Evolutionary conservation across 1,140 invertebrate genomes (phyloP), one percentile per base, ranked within the genome.

Genomic region (Drosophila nannoptera): DNA sequence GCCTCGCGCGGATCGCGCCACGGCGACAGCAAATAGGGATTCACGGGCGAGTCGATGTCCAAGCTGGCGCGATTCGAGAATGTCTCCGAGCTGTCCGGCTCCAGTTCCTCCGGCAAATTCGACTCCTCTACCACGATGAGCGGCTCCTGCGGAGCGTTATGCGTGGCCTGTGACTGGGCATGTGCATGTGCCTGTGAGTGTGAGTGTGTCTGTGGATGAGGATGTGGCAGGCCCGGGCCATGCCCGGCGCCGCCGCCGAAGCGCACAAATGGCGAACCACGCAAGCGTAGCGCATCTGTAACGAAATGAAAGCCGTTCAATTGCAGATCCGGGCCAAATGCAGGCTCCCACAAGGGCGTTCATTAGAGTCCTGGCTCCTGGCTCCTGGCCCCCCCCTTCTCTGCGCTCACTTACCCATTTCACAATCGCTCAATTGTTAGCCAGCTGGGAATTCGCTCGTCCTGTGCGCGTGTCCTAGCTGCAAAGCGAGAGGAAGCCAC

Each of bases 71-170:
- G 90, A 1, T 93, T 92, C 2, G 92, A 92, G 3, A 90, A 75
- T 3, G 90, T 82, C 33, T 90, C 86, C 70, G 81, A 75, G 71
- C 90, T 92, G 8, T 90, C 91, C 2, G 87, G 90, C 50, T 94
- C 93, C 5, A 92, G 91, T 62, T 94, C 93, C 71, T 95, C 94
- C 32, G 91, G 90, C 11, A 90, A 91, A 9, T 92, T 92, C 48
- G 92, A 93, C 73, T 95, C 94, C 87, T 96, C 95, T 3, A 96
- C 94, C 38, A 96, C 94, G 72, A 96, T 96, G 43, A 95, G 91
- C 1, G 94, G 95, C 83, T 95, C 94, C 63, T 70, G 68, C 31
- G 43, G 68, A 6, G 36, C 0, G 12, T 32, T 54, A 11, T 45
- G 65, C 9, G 9, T 16, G 33, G 35, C n/a, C 22, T 53, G 80